Base-by-base conservation (phyloP, 2,113 vertebrate species). In the Cyprinodon variegatus region DNA sequence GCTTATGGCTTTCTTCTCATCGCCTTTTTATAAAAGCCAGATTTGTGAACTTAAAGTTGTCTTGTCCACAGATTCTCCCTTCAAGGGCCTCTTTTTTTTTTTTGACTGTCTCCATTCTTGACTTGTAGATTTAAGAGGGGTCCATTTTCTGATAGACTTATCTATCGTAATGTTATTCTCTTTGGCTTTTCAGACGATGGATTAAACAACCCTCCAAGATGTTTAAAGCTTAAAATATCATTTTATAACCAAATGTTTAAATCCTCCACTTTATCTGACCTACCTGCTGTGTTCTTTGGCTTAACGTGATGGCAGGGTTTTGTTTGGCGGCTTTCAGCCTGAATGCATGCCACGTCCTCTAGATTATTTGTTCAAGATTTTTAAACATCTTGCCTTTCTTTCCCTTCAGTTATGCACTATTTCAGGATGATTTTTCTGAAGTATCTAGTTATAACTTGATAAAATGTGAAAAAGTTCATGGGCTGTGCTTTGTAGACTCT, bases 401-500 rank as follows among this genome's bases (percentile, higher is more conserved):
- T 9, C 20, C 1, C 50, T 20, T 8, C 50, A 45, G 2, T 45
- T 45, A 11, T 45, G 9, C 11, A 2, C 2, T 11, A 10, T 45
- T 45, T 45, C 11, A 11, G 2, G 5, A 1, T 45, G 43, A 45
- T 45, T 11, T 45, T 8, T 45, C 43, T 3, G 20, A n/a, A 9
- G 20, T 57, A 20, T 57, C 17, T 57, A 41, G 41, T 9, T 57
- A 20, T 10, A n/a, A 57, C 7, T 2, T 20, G 7, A 57, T 14
- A 57, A 14, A 57, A 57, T 14, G 50, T 57, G 50, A 57, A 57
- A 57, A 57, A 9, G 17, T 57, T 57, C 50, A n/a, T 1, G 5
- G 50, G 50, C 50, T n/a, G 17, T 9, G 50, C 43, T 43, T 15
- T 10, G 9, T 62, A 15, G 79, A 69, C 64, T 70, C 60, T 63